Percentiles rank a stretch among this genome's conserved stretches.
Conservation (phyloP, 2,797 vertebrate genomes). For the Myotis myotis region DNA sequence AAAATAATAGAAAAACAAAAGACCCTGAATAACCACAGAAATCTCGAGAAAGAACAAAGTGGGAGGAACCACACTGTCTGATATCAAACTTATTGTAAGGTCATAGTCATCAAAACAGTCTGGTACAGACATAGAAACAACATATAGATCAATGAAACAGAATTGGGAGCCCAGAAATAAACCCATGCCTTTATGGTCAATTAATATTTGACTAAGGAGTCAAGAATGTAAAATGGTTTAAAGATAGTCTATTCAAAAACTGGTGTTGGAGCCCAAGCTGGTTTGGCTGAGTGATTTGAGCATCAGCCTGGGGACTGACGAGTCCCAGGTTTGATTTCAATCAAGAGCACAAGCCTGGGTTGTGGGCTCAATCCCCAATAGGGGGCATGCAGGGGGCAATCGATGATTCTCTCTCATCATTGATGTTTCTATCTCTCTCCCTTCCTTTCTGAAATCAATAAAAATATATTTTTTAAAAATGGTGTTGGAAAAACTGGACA, state of each 20-base stretch:
- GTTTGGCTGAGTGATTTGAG: too few species aligned
- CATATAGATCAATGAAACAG: not conserved
- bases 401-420: too few species aligned
- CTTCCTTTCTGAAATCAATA: too few species aligned
- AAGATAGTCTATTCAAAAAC: not conserved
- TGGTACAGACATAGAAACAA: not conserved
- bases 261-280: not conserved
- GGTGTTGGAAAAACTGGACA: not conserved
- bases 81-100: not conserved
- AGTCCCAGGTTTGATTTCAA: too few species aligned
- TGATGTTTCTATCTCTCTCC: too few species aligned
- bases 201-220: not conserved
- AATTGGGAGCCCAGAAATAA: not conserved
- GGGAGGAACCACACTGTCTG: not conserved
- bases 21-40: not conserved
- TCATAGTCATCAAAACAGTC: not conserved
- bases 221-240: not conserved
- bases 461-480: not conserved
- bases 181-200: not conserved
- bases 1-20: conserved; percentile 23
- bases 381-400: too few species aligned
- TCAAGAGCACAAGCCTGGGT: too few species aligned
- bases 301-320: too few species aligned
- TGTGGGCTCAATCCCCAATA: too few species aligned
- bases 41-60: not conserved